Percentiles rank a stretch among this genome's conserved stretches.
These are phyloP conservation scores for Lacanobia wlatinum DNA, from an alignment of 2,888 invertebrate genomes.

Conservation along the genomic window DNA sequence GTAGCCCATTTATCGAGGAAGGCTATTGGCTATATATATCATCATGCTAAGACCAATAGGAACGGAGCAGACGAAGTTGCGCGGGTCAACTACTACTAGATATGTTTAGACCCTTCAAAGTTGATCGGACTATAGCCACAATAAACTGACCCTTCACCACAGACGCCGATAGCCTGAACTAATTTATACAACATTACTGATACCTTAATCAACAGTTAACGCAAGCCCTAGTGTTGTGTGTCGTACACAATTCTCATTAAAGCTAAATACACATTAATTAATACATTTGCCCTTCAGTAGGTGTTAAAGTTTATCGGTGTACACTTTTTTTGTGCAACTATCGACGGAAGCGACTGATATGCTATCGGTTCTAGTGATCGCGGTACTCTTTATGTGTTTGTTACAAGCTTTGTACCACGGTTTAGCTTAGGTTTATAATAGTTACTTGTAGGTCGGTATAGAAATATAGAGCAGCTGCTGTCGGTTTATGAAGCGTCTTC, in stretches of 20 bases:
- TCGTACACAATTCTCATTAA: slow-evolving; percentile 54
- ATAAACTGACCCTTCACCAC: background rate
- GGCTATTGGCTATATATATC: too few relatives aligned
- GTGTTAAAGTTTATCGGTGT: slow-evolving; percentile 66
- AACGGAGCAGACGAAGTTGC: too few relatives aligned
- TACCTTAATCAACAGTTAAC: slow-evolving; percentile 22
- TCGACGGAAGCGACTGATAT: slow-evolving; percentile 65
- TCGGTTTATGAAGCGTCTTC: background rate
- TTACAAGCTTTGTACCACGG: slow-evolving; percentile 6
- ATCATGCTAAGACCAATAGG: too few relatives aligned
- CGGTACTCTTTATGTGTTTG: slow-evolving; percentile 56
- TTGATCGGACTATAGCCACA: background rate
- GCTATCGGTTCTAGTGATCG: slow-evolving; percentile 64
- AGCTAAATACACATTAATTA: slow-evolving; percentile 60
- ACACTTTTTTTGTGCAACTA: slow-evolving; percentile 56
- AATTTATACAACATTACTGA: slow-evolving; percentile 2
- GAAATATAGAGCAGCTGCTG: background rate
- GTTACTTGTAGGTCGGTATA: background rate
- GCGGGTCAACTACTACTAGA: too few relatives aligned
- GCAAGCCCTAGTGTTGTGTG: slow-evolving; percentile 12
- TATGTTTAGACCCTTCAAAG: too few relatives aligned
- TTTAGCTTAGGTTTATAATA: slow-evolving; percentile 1
- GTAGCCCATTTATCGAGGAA: too few relatives aligned
- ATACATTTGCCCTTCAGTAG: slow-evolving; percentile 54
- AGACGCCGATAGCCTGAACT: background rate